Evolutionary conservation across 37 sponge, comb jelly and placozoan species (phyloP), one percentile per base, ranked within the genome.

Genomic region (Lycopodina hypogea): DNA sequence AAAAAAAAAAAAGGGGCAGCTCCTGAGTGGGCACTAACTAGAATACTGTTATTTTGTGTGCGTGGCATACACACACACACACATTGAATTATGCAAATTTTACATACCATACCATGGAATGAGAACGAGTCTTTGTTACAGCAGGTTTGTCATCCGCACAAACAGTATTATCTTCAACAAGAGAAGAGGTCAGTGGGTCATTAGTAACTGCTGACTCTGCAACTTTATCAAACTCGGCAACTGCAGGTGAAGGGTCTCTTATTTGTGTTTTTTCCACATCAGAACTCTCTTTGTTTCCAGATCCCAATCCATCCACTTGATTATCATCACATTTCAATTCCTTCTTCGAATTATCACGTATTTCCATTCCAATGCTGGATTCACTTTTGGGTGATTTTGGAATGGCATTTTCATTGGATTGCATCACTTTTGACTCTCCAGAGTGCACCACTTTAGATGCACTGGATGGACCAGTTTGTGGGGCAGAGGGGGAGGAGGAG

Each of bases 321-420:
- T 70, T 39, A 42, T 19, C 71, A 42, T 24, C 28, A 71, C 45
- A 42, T n/a, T 71, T 26, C 71, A 2, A 36, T 36, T 71, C 45
- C 45, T 4, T 59, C 28, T 18, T 26, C 4, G 28, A 28, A 59
- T 17, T 59, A 17, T 59, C 60, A 59, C 18, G 4, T 59, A 28
- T 23, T 3, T 59, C 28, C 60, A 59, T 59, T 59, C 8, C 60
- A 59, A 26, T 59, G 12, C 60, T 59, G 28, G 60, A 17, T 6
- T 59, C 28, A 59, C 60, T 59, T 3, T 12, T 59, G 60, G 60
- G 12, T 23, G 28, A 18, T 59, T 59, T 59, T 12, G 60, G n/a
- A 59, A 59, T 59, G 60, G 66, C 7, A 30, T 32, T 33, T 65
- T 19, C 30, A 45, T 45, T 45, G 9, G 48, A 4, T 45, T 45